These are phyloP conservation scores for Anniella stebbinsi DNA, from an alignment of 2,797 vertebrate genomes.

Conservation along the genomic window DNA sequence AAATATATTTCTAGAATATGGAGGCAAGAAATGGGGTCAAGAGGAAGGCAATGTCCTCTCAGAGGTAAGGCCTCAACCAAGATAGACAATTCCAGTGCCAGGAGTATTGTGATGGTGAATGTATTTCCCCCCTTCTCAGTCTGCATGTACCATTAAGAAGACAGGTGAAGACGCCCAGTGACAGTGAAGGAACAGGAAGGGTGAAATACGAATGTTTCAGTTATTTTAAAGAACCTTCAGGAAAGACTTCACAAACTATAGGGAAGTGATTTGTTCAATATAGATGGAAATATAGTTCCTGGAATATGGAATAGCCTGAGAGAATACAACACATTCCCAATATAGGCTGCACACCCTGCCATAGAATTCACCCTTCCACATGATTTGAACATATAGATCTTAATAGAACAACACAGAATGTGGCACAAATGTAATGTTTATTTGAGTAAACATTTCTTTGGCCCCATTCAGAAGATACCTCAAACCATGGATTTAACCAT, in stretches of 20 bases:
- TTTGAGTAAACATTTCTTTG: not conserved
- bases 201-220: not conserved
- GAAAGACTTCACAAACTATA: not conserved
- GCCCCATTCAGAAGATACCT: too few species aligned
- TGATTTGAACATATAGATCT: not conserved
- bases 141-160: not conserved
- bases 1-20: not conserved
- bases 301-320: not conserved
- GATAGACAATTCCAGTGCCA: not conserved
- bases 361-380: not conserved
- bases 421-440: not conserved
- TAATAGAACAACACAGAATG: not conserved
- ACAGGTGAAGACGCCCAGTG: not conserved
- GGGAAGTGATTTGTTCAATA: not conserved
- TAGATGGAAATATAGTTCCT: not conserved
- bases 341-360: too few species aligned
- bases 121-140: not conserved
- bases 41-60: not conserved
- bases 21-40: not conserved
- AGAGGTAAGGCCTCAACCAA: not conserved
- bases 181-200: not conserved
- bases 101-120: not conserved
- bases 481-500: too few species aligned
- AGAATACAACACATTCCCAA: not conserved
- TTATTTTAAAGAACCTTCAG: not conserved